phyloP scores from a whole-genome alignment of 2,888 invertebrate genomes.

The Toxonevra muliebris region DNA sequence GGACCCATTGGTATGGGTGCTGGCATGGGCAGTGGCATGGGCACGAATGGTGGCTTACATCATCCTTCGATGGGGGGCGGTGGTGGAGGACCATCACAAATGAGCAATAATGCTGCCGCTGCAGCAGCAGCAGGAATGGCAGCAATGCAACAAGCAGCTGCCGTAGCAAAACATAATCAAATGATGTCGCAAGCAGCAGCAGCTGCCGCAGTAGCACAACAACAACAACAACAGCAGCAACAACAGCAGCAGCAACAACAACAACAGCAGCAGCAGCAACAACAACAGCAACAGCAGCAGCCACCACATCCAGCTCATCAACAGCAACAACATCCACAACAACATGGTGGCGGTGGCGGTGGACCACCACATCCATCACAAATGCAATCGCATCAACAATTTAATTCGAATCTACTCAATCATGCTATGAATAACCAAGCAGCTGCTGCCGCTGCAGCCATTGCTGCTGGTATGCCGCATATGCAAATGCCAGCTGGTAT shows the following conservation, averaged over 20 bases:
- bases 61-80: constrained; percentile 54
- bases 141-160: constrained; percentile 61
- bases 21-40: constrained; percentile 62
- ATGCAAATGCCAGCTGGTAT: constrained; percentile 61
- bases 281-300: constrained; percentile 60
- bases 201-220: constrained; percentile 59
- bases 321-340: constrained; percentile 65
- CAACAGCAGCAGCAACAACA: constrained; percentile 66
- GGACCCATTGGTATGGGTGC: constrained; percentile 65
- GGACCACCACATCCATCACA: constrained; percentile 67
- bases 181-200: constrained; percentile 62
- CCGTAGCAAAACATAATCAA: constrained; percentile 61
- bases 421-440: constrained; percentile 62
- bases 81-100: constrained; percentile 41
- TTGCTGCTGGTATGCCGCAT: constrained; percentile 56
- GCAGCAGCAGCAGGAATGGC: constrained; percentile 58
- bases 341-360: constrained; percentile 63
- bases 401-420: constrained; percentile 62
- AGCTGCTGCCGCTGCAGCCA: constrained; percentile 54
- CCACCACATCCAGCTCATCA: constrained; percentile 68
- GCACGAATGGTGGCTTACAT: constrained; percentile 60
- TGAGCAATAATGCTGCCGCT: constrained; percentile 53
- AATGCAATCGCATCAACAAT: constrained; percentile 65
- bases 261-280: constrained; percentile 63
- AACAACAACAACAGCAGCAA: constrained; percentile 64